Evolutionary conservation across 2,888 invertebrate genomes (phyloP).

Genomic region (Plebejus melissa): DNA sequence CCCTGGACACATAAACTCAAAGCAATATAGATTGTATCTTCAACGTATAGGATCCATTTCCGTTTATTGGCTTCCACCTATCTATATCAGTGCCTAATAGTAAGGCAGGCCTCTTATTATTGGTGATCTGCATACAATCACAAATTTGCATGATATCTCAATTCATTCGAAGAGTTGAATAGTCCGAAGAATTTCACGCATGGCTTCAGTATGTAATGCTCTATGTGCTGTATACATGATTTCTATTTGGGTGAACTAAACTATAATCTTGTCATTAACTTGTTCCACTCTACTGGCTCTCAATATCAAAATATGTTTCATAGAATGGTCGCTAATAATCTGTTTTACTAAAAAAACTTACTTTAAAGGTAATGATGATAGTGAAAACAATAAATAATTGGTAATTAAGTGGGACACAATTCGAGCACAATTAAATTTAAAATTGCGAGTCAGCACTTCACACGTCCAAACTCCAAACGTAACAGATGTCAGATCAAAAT

Average conservation of each 20-base stretch:
- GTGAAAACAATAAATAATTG: not conserved
- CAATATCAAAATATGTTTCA: not conserved
- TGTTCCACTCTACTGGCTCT: not conserved
- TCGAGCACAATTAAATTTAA: constrained; percentile 15
- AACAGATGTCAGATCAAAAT: constrained; percentile 14
- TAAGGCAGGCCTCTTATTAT: constrained; percentile 57
- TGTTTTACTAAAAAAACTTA: not conserved
- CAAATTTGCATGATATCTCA: constrained; percentile 77
- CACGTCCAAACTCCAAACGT: constrained; percentile 20
- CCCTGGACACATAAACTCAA: constrained; percentile 18
- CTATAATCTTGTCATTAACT: constrained; percentile 12
- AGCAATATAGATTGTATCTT: constrained; percentile 31
- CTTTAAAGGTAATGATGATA: not conserved
- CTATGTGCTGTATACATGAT: constrained; percentile 28
- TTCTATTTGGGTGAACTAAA: not conserved
- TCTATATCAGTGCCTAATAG: constrained; percentile 25
- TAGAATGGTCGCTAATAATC: not conserved
- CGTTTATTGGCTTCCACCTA: constrained; percentile 9
- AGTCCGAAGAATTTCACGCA: constrained; percentile 51
- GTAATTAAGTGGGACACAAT: constrained; percentile 1
- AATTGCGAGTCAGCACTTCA: constrained; percentile 21
- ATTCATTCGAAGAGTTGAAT: constrained; percentile 68
- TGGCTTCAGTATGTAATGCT: constrained; percentile 39
- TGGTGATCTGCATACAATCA: constrained; percentile 76
- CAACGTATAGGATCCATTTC: constrained; percentile 28